Evolutionary conservation across 2,888 invertebrate genomes (phyloP).

Genomic region (Leucoptera coffeella): DNA sequence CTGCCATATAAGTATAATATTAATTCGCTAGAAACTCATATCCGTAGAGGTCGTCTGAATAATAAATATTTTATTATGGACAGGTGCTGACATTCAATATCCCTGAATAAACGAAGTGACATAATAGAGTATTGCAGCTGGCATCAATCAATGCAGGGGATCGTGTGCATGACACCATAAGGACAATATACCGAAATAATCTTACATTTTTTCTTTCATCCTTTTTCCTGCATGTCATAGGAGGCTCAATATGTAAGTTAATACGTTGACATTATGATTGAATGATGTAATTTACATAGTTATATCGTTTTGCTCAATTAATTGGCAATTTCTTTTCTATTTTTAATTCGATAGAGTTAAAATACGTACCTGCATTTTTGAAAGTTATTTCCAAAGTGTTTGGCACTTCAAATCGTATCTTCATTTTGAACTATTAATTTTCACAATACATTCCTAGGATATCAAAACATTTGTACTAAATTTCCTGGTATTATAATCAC

Average conservation of each 20-base stretch:
- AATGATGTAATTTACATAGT: no score
- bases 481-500: no score
- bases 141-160: neutral
- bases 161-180: neutral
- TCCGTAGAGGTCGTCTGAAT: no score
- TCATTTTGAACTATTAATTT: conserved; percentile 15
- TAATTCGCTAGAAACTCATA: no score
- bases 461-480: no score
- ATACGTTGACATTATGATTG: no score
- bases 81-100: no score
- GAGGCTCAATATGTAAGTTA: neutral
- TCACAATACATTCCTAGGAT: neutral
- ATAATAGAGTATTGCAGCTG: neutral
- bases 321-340: no score
- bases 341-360: no score
- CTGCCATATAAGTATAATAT: no score
- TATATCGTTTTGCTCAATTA: no score
- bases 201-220: neutral
- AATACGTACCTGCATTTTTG: conserved; percentile 22
- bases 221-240: neutral
- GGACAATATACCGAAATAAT: neutral
- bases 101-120: conserved; percentile 8
- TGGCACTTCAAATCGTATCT: conserved; percentile 45
- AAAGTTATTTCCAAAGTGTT: conserved; percentile 47
- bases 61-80: no score